phyloP scores from a whole-genome alignment of 2,113 vertebrate species.

The Pachycephala philippinensis region DNA sequence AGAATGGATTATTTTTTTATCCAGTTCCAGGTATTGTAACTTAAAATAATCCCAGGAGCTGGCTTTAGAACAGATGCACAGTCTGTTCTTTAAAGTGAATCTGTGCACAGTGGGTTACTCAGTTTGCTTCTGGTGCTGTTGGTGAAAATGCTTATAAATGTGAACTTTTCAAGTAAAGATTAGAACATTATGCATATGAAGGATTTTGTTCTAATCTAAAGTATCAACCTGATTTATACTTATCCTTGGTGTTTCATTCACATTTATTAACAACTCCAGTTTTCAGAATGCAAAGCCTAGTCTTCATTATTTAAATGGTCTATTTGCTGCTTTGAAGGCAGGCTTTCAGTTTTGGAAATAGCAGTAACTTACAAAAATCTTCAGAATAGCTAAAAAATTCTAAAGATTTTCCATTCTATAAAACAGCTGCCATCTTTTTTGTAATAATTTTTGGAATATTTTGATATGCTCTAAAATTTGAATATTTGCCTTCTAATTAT shows the following conservation, averaged over 20 bases:
- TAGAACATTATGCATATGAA: background rate
- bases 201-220: background rate
- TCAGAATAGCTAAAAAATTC: background rate
- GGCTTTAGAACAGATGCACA: background rate
- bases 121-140: background rate
- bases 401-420: background rate
- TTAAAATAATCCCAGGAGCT: background rate
- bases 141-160: background rate
- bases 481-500: background rate
- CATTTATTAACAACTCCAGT: background rate
- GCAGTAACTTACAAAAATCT: background rate
- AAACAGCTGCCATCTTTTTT: background rate
- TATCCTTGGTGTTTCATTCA: background rate
- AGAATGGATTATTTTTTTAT: background rate
- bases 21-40: background rate
- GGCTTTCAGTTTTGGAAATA: background rate
- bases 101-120: background rate
- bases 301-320: background rate
- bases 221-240: background rate
- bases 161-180: background rate
- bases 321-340: background rate
- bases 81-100: background rate
- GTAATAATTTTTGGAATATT: background rate
- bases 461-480: background rate
- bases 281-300: background rate